A percentile compares a stretch with the other conserved stretches of the same genome.
Evolutionary conservation across 2,888 invertebrate genomes (phyloP).

Genomic region (Dendrolimus pini): DNA sequence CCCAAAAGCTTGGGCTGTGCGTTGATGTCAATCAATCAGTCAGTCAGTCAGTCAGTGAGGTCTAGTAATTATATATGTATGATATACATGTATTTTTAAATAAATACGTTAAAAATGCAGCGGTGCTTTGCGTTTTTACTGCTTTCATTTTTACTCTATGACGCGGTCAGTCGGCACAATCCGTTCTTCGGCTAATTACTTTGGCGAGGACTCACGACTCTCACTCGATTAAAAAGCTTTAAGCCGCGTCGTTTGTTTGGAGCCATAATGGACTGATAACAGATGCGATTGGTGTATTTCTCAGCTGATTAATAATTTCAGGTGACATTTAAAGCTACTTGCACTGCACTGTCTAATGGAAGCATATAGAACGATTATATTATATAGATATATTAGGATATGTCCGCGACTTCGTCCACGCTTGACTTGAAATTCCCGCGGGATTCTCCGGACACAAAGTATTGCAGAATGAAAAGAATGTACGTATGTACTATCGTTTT

Average conservation of each 20-base stretch:
- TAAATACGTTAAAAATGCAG: too few species aligned
- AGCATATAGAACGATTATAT: neutral
- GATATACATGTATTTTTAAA: too few species aligned
- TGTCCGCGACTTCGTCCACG: too few species aligned
- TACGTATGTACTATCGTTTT: too few species aligned
- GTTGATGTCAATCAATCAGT: too few species aligned
- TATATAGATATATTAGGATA: too few species aligned
- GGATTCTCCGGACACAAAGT: too few species aligned
- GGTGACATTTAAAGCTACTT: neutral
- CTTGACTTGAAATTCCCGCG: too few species aligned
- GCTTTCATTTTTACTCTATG: constrained; percentile 26
- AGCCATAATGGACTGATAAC: constrained; percentile 70
- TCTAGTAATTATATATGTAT: too few species aligned
- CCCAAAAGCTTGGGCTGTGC: too few species aligned
- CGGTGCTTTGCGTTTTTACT: constrained; percentile 6
- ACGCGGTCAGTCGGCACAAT: constrained; percentile 44
- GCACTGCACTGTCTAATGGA: neutral
- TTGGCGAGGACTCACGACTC: constrained; percentile 63
- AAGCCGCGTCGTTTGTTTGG: constrained; percentile 65
- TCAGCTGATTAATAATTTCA: neutral
- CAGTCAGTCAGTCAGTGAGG: too few species aligned
- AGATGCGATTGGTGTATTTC: constrained; percentile 43
- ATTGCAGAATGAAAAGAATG: too few species aligned
- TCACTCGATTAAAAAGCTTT: constrained; percentile 65
- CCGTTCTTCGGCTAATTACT: constrained; percentile 61